A percentile compares a stretch with the other conserved stretches of the same genome.
These are phyloP conservation scores for Meghimatium bilineatum DNA, from an alignment of 2,888 invertebrate genomes.

Conservation along the genomic window DNA sequence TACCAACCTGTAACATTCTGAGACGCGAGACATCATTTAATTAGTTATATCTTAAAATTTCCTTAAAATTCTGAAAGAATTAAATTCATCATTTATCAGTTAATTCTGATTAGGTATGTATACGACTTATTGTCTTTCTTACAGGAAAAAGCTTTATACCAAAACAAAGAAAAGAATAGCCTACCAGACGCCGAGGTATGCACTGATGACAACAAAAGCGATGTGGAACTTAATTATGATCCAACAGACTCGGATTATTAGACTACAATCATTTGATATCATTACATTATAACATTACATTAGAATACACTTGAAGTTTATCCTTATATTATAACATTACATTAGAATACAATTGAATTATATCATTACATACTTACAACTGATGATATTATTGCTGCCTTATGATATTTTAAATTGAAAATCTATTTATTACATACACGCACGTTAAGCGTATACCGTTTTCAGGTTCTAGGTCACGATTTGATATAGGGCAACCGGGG, in stretches of 20 bases:
- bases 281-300: not conserved
- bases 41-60: too few species aligned
- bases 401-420: not conserved
- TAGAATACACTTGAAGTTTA: too few species aligned
- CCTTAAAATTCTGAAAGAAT: too few species aligned
- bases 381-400: not conserved
- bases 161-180: not conserved
- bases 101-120: not conserved
- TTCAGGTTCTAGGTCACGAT: too few species aligned
- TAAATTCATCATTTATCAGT: too few species aligned
- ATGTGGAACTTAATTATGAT: slow-evolving; percentile 31
- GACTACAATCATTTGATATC: not conserved
- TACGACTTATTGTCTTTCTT: not conserved
- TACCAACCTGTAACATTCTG: too few species aligned
- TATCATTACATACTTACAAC: not conserved
- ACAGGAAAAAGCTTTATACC: not conserved
- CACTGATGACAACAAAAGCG: not conserved
- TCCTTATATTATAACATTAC: too few species aligned
- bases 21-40: too few species aligned
- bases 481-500: too few species aligned
- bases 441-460: too few species aligned
- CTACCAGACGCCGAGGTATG: slow-evolving; percentile 17
- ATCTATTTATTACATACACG: too few species aligned
- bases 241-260: slow-evolving; percentile 26
- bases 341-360: not conserved